Conservation (phyloP, 1,140 invertebrate species). For the Wiebesia pumilae region DNA sequence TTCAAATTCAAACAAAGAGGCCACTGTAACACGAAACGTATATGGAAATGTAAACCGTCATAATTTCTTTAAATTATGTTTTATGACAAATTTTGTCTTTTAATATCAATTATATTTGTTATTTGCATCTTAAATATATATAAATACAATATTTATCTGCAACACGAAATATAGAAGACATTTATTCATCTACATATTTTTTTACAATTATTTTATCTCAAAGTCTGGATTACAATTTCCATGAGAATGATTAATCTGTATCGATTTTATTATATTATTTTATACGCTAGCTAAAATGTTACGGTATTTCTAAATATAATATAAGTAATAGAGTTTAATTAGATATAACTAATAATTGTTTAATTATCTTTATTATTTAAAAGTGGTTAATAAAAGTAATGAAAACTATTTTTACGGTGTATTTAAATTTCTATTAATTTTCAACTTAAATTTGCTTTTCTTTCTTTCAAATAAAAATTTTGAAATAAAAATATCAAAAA, state of each 20-base stretch:
- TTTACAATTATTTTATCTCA: constrained; percentile 74
- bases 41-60: no score
- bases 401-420: constrained; percentile 57
- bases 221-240: constrained; percentile 73
- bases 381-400: constrained; percentile 66
- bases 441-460: neutral
- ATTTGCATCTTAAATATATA: no score
- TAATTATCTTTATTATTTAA: constrained; percentile 66
- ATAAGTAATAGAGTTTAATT: constrained; percentile 74
- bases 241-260: constrained; percentile 23
- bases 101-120: no score
- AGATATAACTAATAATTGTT: constrained; percentile 71
- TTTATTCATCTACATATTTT: constrained; percentile 74
- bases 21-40: no score
- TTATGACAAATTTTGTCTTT: no score
- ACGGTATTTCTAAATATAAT: constrained; percentile 73
- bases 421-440: neutral
- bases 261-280: constrained; percentile 40
- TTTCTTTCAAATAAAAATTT: neutral
- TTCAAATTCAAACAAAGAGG: no score
- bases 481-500: neutral
- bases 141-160: constrained; percentile 63
- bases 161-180: constrained; percentile 74
- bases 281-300: constrained; percentile 45
- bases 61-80: no score